Conservation (phyloP, 2,888 invertebrate species). For the Hecatera dysodea region DNA sequence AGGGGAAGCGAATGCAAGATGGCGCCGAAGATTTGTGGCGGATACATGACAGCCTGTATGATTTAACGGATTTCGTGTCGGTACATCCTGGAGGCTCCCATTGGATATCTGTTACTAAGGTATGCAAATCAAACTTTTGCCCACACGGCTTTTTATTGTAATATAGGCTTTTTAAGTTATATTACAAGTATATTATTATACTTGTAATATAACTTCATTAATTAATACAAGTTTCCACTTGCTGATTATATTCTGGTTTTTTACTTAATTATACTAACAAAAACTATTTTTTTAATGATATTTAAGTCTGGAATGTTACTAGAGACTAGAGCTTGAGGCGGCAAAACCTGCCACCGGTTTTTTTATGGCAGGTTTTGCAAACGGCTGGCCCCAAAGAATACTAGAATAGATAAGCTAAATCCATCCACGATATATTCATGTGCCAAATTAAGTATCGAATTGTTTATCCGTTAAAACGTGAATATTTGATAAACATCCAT, state of each 20-base stretch:
- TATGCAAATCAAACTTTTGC: slow-evolving; percentile 64
- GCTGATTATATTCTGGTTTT: neutral
- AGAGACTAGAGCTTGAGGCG: neutral
- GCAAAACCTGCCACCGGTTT: neutral
- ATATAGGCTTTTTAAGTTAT: too few relatives aligned
- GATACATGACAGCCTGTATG: slow-evolving; percentile 95
- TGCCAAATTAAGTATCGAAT: too few relatives aligned
- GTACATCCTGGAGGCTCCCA: slow-evolving; percentile 96
- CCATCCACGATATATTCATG: too few relatives aligned
- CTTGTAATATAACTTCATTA: neutral
- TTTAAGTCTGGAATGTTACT: neutral
- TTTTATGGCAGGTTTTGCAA: neutral
- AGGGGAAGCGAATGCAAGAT: slow-evolving; percentile 92
- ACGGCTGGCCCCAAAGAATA: neutral
- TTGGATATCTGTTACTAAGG: slow-evolving; percentile 94
- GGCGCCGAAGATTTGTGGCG: slow-evolving; percentile 95
- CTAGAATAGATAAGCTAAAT: too few relatives aligned
- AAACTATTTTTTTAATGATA: neutral
- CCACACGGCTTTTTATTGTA: neutral
- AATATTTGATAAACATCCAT: too few relatives aligned
- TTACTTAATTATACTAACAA: neutral
- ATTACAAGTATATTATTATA: too few relatives aligned
- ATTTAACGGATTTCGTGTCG: slow-evolving; percentile 94
- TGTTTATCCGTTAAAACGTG: too few relatives aligned
- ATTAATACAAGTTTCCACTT: neutral